phyloP scores from a whole-genome alignment of 2,888 invertebrate genomes.

The Rotaria macrura region DNA sequence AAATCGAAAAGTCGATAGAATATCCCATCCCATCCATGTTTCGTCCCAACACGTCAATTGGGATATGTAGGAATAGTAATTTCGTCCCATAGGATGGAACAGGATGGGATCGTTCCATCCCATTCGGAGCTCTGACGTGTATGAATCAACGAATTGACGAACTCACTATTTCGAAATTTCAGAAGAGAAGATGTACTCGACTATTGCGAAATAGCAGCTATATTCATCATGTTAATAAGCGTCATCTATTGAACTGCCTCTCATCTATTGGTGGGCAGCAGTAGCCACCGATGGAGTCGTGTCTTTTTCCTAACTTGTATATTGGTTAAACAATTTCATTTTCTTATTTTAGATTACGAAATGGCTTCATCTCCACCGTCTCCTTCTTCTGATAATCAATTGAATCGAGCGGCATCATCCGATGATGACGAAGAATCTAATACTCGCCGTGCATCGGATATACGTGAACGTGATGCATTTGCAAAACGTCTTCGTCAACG shows the following conservation, averaged over 20 bases:
- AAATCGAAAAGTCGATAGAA: no score
- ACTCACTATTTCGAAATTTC: not conserved
- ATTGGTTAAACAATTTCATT: not conserved
- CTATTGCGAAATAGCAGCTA: no score
- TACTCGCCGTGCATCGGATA: not conserved
- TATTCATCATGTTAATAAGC: not conserved
- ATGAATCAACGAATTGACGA: no score
- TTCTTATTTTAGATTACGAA: not conserved
- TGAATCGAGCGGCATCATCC: not conserved
- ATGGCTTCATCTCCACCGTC: not conserved
- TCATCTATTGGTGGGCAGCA: not conserved
- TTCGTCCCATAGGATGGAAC: no score
- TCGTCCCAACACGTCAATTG: no score
- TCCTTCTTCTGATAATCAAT: not conserved
- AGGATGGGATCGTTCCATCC: no score
- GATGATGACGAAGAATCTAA: not conserved
- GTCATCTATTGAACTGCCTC: not conserved
- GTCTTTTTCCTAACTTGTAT: not conserved
- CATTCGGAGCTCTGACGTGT: no score
- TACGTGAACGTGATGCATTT: slow-evolving; percentile 29
- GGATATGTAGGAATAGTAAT: no score
- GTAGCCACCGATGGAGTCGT: not conserved
- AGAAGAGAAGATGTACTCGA: no score
- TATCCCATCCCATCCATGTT: no score
- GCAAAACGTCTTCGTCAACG: slow-evolving; percentile 17